A percentile compares a stretch with the other conserved stretches of the same genome.
phyloP scores from a whole-genome alignment of 1,140 invertebrate species.

The Riptortus pedestris region DNA sequence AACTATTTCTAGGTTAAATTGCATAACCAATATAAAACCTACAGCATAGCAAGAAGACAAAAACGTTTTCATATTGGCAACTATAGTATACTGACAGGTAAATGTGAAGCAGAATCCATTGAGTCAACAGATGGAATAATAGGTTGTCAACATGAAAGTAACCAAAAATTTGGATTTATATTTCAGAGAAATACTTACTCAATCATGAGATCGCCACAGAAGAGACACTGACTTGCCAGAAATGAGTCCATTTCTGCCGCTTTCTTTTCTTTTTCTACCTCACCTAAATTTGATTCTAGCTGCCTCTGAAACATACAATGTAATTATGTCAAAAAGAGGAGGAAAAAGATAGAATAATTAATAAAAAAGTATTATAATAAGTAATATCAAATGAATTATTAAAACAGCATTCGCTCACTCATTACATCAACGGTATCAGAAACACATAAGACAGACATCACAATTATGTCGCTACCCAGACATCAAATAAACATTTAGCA shows the following conservation, averaged over 20 bases:
- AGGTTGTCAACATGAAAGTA: not conserved
- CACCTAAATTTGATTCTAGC: constrained; percentile 42
- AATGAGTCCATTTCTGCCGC: constrained; percentile 79
- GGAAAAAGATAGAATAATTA: not conserved
- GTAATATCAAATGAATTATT: not conserved
- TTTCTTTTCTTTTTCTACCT: constrained; percentile 49
- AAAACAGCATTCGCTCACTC: not conserved
- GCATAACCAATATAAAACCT: too few species aligned
- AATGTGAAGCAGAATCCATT: not conserved
- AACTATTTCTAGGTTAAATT: too few species aligned
- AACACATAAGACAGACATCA: not conserved
- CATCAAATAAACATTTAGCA: not conserved
- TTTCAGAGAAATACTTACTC: constrained; percentile 39
- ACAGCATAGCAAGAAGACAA: not conserved
- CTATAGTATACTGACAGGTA: not conserved
- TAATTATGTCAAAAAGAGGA: not conserved
- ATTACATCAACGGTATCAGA: not conserved
- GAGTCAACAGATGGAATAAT: not conserved
- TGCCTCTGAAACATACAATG: constrained; percentile 46
- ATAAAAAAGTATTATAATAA: constrained; percentile 34
- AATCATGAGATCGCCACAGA: constrained; percentile 88
- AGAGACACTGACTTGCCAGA: constrained; percentile 81
- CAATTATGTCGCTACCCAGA: not conserved
- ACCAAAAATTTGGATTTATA: constrained; percentile 8
- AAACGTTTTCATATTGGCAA: not conserved